Evolutionary conservation across 2,888 invertebrate species (phyloP), one percentile per base, ranked within the genome.

Genomic region (Idaea biselata): DNA sequence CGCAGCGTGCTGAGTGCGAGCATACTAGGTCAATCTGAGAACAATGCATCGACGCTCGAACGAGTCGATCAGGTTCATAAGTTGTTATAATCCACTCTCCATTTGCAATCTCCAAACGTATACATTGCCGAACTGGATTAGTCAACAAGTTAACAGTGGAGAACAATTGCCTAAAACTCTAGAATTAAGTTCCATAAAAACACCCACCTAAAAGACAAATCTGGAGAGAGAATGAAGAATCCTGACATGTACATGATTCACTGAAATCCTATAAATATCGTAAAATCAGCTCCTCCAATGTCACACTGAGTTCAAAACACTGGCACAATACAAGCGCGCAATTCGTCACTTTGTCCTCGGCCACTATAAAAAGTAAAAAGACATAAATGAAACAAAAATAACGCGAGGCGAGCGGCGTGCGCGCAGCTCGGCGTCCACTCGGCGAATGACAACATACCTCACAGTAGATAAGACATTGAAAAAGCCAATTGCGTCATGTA

Each of bases 401-500:
- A 73, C 73, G 73, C 75, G 70, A 73, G 72, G 77, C 72, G 80
- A 79, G 78, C 78, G 76, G 81, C 83, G 91, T 87, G 88, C 82
- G 89, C 91, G 88, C 91, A 89, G 79, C 87, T 80, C 87, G 78
- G 75, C 85, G 86, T 75, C 78, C 88, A 83, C 89, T 86, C 87
- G 84, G 74, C 86, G 90, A 91, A 86, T 91, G 91, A 91, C 91
- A 89, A 88, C 89, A 89, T 84, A 87, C 87, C 85, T 87, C 87
- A 80, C 83, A 81, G 87, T 86, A 90, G 91, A 91, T 91, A 91
- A 91, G 91, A 91, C 91, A 91, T 91, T 91, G 91, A 91, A 91
- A 91, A 91, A 89, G 88, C 89, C 89, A 90, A 90, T 91, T 91
- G 91, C 91, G 91, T 91, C 91, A 91, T 88, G 86, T 88, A 86